phyloP scores from a whole-genome alignment of 2,888 invertebrate genomes.

The Criorhina ranunculi region DNA sequence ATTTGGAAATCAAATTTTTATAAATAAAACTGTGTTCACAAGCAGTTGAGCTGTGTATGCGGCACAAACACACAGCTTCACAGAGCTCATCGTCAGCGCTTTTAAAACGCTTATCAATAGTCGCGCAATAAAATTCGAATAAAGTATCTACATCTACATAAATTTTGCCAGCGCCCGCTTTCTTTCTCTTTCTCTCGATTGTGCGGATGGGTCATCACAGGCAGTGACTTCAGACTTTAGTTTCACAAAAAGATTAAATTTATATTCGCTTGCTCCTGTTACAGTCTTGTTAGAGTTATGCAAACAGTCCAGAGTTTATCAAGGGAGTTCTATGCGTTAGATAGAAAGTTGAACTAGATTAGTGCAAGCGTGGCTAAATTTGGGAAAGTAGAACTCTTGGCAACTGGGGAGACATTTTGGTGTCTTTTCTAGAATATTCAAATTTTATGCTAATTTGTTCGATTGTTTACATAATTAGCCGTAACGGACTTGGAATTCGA shows the following conservation, averaged over 20 bases:
- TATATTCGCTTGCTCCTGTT: background rate
- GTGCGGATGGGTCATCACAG: conserved; percentile 1
- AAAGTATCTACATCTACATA: conserved; percentile 16
- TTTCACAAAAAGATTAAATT: conserved; percentile 7
- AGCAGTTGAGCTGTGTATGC: conserved; percentile 17
- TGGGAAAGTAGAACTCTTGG: conserved; percentile 32
- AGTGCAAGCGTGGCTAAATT: background rate
- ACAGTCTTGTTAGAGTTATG: conserved; percentile 18
- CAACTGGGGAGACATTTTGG: background rate
- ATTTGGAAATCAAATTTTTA: conserved; percentile 47
- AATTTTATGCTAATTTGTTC: conserved; percentile 33
- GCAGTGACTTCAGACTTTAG: conserved; percentile 5
- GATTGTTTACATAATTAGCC: conserved; percentile 23
- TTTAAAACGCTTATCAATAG: conserved; percentile 39
- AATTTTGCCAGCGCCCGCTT: background rate
- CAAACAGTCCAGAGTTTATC: conserved; percentile 27
- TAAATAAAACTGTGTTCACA: conserved; percentile 52
- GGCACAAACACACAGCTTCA: conserved; percentile 22
- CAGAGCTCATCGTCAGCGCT: conserved; percentile 25
- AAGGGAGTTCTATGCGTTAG: background rate
- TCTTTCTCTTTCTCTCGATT: conserved; percentile 8
- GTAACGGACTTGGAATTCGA: conserved; percentile 25
- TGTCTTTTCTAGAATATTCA: conserved; percentile 27
- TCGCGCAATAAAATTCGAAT: conserved; percentile 25
- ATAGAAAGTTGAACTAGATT: conserved; percentile 17